Evolutionary conservation across 2,888 invertebrate genomes (phyloP).

Genomic region (Andrena minutula): DNA sequence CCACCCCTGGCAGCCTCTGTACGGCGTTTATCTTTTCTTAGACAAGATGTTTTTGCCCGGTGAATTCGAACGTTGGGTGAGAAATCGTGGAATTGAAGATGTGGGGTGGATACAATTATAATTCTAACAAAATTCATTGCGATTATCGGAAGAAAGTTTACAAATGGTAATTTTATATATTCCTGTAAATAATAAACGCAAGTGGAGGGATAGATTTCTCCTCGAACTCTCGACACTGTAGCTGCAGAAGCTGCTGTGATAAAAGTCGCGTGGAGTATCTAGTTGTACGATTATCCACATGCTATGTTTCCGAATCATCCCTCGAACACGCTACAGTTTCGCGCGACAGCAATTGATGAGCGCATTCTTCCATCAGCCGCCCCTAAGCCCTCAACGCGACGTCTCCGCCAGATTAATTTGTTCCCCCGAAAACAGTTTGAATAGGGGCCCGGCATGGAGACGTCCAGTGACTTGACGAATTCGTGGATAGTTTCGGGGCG

Average conservation of each 20-base stretch:
- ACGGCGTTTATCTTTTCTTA: slow-evolving; percentile 5
- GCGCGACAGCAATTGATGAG: slow-evolving; percentile 28
- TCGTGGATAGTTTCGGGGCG: slow-evolving; percentile 20
- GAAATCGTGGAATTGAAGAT: not conserved
- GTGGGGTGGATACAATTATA: not conserved
- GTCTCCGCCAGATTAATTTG: slow-evolving; percentile 41
- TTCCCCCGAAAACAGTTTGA: slow-evolving; percentile 22
- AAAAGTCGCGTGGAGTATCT: not conserved
- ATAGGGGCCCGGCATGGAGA: slow-evolving; percentile 6
- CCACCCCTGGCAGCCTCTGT: slow-evolving; percentile 2
- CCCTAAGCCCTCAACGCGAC: not conserved
- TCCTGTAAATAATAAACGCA: too few relatives aligned
- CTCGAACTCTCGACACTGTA: not conserved
- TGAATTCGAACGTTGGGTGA: not conserved
- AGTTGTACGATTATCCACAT: not conserved
- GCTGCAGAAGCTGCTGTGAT: not conserved
- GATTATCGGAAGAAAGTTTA: not conserved
- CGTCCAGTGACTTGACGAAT: slow-evolving; percentile 29
- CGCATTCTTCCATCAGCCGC: slow-evolving; percentile 13
- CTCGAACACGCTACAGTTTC: slow-evolving; percentile 8
- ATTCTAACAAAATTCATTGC: not conserved
- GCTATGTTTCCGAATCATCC: not conserved
- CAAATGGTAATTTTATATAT: not conserved
- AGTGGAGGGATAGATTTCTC: not conserved
- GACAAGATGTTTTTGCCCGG: not conserved